Evolutionary conservation across 2,113 vertebrate species (phyloP).

Genomic region (Pungitius pungitius): DNA sequence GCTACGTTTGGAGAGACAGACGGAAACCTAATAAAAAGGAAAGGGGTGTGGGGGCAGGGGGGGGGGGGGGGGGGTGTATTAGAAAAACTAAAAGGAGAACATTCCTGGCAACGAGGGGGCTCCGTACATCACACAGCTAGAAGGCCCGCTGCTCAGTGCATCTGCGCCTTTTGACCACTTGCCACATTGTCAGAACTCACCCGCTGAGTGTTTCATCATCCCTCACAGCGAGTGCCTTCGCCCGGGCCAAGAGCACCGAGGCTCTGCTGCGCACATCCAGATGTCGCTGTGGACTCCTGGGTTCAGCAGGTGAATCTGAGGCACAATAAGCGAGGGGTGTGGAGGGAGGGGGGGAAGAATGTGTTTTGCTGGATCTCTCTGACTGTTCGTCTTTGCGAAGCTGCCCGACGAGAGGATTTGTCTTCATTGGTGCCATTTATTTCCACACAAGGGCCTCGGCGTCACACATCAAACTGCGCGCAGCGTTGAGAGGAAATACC

Average conservation of each 20-base stretch:
- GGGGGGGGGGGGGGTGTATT: constrained; percentile 36
- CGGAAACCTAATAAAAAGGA: background rate
- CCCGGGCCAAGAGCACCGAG: constrained; percentile 53
- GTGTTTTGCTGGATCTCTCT: constrained; percentile 9
- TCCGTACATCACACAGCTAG: constrained; percentile 67
- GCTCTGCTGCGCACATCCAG: constrained; percentile 69
- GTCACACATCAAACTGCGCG: constrained; percentile 36
- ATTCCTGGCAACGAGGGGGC: constrained; percentile 69
- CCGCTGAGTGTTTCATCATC: constrained; percentile 74
- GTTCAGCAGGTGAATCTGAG: constrained; percentile 72
- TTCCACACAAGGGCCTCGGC: constrained; percentile 24
- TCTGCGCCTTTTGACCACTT: constrained; percentile 75
- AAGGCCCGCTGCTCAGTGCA: constrained; percentile 67
- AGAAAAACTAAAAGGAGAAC: constrained; percentile 52
- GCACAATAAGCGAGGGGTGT: constrained; percentile 27
- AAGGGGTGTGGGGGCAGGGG: too few species aligned
- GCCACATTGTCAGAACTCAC: constrained; percentile 75
- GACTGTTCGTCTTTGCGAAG: constrained; percentile 40
- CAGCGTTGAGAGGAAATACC: constrained; percentile 62
- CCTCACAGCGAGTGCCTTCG: constrained; percentile 67
- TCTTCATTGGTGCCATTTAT: constrained; percentile 50
- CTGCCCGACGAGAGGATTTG: constrained; percentile 25
- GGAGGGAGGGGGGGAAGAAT: too few species aligned
- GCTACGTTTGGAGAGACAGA: background rate
- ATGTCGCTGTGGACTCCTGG: constrained; percentile 64